These are phyloP conservation scores for Scaptomyza graminum DNA, from an alignment of 1,140 invertebrate genomes.

Conservation along the genomic window DNA sequence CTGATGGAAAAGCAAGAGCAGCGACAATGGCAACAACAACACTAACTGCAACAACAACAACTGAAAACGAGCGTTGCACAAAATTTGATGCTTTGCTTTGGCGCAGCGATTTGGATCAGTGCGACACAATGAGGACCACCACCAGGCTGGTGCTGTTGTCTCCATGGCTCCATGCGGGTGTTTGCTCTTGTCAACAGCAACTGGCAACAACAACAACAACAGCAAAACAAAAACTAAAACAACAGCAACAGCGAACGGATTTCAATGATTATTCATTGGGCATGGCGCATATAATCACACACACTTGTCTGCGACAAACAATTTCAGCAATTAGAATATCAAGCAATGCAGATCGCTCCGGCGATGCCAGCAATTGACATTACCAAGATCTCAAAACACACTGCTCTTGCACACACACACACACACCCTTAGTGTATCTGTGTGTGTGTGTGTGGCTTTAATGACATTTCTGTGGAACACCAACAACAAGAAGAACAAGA, in stretches of 20 bases:
- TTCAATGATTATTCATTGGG: slow-evolving; percentile 81
- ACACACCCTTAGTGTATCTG: slow-evolving; percentile 41
- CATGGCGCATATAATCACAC: slow-evolving; percentile 67
- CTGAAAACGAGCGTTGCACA: slow-evolving; percentile 67
- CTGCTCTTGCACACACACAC: slow-evolving; percentile 54
- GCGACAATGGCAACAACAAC: slow-evolving; percentile 46
- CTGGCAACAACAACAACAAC: slow-evolving; percentile 13
- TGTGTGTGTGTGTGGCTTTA: slow-evolving; percentile 67
- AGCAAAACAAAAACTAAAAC: slow-evolving; percentile 20
- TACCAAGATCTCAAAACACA: slow-evolving; percentile 58
- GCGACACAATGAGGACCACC: slow-evolving; percentile 79
- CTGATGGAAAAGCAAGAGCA: slow-evolving; percentile 75
- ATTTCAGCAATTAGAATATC: slow-evolving; percentile 83
- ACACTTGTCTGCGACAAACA: slow-evolving; percentile 74
- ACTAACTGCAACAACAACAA: slow-evolving; percentile 36
- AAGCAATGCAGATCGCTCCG: slow-evolving; percentile 72
- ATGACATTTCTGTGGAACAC: slow-evolving; percentile 77
- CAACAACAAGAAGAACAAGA: slow-evolving; percentile 25
- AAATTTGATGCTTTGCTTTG: slow-evolving; percentile 68
- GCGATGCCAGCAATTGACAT: slow-evolving; percentile 75
- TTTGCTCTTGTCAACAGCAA: slow-evolving; percentile 61
- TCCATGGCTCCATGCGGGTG: slow-evolving; percentile 46
- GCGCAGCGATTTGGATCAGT: slow-evolving; percentile 69
- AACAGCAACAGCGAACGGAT: slow-evolving; percentile 48
- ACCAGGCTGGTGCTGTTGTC: slow-evolving; percentile 59